Base-by-base conservation (phyloP, 2,888 invertebrate species). In the Sphinx pinastri region DNA sequence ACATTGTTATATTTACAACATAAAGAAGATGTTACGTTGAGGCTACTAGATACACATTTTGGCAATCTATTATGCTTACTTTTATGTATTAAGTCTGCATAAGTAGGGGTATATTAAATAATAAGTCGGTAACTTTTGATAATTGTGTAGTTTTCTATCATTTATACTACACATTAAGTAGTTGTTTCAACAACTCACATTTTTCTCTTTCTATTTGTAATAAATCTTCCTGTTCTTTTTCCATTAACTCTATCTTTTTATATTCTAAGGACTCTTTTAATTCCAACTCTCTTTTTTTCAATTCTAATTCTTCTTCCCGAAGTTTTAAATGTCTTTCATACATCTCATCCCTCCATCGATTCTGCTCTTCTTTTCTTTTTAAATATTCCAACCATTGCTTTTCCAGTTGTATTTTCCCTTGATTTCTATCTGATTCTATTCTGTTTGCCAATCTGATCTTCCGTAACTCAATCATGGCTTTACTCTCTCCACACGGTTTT, bases 351-450 rank as follows among this genome's bases (percentile, higher is more conserved):
- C 76, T 81, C 75, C 78, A 76, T 51, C 77, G 69, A 59, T 75
- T 84, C 58, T 83, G 76, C 45, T 81, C 80, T 74, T 88, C 88
- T 76, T 86, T 81, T 58, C 77, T 79, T 57, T 77, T 79, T 72
- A 88, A 78, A 78, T 85, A 88, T 71, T 87, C 81, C 58, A 88
- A 73, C 88, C 88, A 88, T 70, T 88, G 88, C 71, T 79, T 87
- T 73, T 88, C 88, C 68, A 88, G 77, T 69, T 83, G 81, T 69
- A 88, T 80, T 80, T 88, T 88, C n/a, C 84, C 82, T 74, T 86
- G 86, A 25, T 77, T 80, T 72, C 81, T 81, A 66, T 87, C 88
- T 70, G 83, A 79, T 72, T 88, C 84, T 72, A 88, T 86, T 77
- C 86, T 81, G 58, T 82, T 86, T 13, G 87, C 85, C 59, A 88